Evolutionary conservation across 2,888 invertebrate species (phyloP), one percentile per base, ranked within the genome.

Genomic region (Heteropelma amictum): DNA sequence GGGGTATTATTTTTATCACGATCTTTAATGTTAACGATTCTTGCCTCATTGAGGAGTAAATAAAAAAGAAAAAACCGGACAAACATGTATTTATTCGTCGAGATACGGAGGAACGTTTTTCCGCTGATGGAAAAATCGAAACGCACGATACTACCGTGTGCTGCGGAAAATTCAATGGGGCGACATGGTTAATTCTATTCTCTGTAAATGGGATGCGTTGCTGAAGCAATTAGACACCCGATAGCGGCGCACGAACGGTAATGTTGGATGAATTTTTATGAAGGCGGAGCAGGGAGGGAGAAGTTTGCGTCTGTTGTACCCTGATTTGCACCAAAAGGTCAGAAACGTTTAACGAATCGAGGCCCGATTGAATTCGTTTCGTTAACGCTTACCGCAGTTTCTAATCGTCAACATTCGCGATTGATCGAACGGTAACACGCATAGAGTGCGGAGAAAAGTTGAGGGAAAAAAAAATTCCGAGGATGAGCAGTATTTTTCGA

Each of bases 191-290:
- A 65, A 42, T 70, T 71, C 77, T 70, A 83, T 83, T 81, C 78
- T 78, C 72, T 80, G 83, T 78, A 80, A 82, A 83, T 82, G 51
- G n/a, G 10, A 21, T 2, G 21, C 17, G 51, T n/a, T 8, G 4
- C 12, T 30, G 19, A 1, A 5, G 5, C 38, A 28, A 12, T 19
- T 7, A 38, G 26, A 10, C 30, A 61, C 40, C 35, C 60, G 67
- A 61, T 38, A 38, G 51, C 65, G 65, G 28, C 28, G 38, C 38
- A 23, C 28, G 14, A 10, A n/a, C 21, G 3, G 21, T 14, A n/a
- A 14, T 47, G 51, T 40, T 69, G 42, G 58, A 80, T 82, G 77
- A 77, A 80, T 78, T 81, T 81, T 77, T 71, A 81, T 81, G 77
- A 77, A 78, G 75, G 60, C 54, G 47, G 14, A 28, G 42, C 14